Percentiles rank a stretch among this genome's conserved stretches.
Conservation (phyloP, 1,140 invertebrate species). For the Drosophila lacertosa region DNA sequence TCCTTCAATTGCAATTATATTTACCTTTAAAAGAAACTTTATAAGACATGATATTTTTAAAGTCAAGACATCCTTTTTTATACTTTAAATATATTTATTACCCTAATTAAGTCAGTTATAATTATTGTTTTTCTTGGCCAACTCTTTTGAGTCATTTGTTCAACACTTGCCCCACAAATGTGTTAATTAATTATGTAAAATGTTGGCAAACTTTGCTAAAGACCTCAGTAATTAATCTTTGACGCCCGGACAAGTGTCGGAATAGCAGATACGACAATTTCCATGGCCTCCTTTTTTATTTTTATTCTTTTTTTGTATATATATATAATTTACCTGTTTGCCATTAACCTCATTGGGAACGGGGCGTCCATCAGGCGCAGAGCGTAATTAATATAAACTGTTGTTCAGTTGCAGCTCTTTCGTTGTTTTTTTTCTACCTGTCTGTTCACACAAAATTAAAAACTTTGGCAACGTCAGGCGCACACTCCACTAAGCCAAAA, state of each 20-base stretch:
- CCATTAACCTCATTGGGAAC: constrained; percentile 26
- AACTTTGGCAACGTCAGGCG: constrained; percentile 34
- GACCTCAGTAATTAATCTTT: constrained; percentile 45
- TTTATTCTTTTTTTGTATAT: no score
- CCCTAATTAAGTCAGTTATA: constrained; percentile 23
- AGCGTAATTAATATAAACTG: constrained; percentile 37
- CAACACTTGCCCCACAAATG: background rate
- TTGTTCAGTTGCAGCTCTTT: constrained; percentile 1
- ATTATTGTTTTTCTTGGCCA: background rate
- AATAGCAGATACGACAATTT: constrained; percentile 7
- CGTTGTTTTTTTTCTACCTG: background rate
- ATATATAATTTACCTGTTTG: constrained; percentile 2
- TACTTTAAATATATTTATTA: no score
- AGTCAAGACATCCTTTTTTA: no score
- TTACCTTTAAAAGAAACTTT: background rate
- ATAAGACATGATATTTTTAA: no score
- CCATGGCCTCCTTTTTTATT: background rate
- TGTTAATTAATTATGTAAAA: constrained; percentile 30
- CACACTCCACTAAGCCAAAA: constrained; percentile 2
- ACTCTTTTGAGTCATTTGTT: constrained; percentile 1
- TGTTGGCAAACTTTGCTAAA: constrained; percentile 35
- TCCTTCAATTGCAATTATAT: no score
- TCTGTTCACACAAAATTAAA: background rate
- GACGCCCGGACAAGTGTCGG: constrained; percentile 14
- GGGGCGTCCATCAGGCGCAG: constrained; percentile 7